Evolutionary conservation across 2,888 invertebrate genomes (phyloP), one percentile per base, ranked within the genome.

Genomic region (Antitype chi): DNA sequence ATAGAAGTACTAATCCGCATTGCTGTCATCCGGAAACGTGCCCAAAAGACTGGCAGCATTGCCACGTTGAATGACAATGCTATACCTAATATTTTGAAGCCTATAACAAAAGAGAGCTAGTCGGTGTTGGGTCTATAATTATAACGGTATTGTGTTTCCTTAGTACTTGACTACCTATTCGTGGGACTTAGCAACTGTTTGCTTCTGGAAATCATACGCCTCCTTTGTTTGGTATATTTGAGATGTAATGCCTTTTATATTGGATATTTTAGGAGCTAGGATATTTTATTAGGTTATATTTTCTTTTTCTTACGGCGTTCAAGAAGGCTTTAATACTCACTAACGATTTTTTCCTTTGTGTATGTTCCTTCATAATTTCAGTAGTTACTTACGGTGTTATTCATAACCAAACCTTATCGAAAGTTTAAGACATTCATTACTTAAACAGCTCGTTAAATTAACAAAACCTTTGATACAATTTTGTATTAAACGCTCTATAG

Each of bases 111-210:
- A 28, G 47, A 74, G n/a, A 47, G 13, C 5, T 38, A n/a, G 13
- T 11, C n/a, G 17, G 13, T 49, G 53, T 53, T 32, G 28, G n/a
- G 49, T 17, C 32, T 55, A 57, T 66, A 77, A 76, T 80, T 70
- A 76, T 82, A 43, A 60, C 23, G 23, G 32, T 76, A 64, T 76
- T 59, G 23, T 25, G 25, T 80, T 64, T 55, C 68, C 47, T 38
- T 15, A 63, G 52, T 47, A 76, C 28, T 52, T 38, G 23, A 43
- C 66, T 73, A 15, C 13, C n/a, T n/a, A 59, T 59, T 64, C 49
- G 53, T 76, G 68, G 5, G 69, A 76, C 57, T 43, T 17, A 52
- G 49, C 64, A 74, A 74, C 53, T 79, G 78, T 81, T 55, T 43
- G 2, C 23, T 8, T 81, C 57, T 32, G 15, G 52, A 79, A 63